A percentile compares a stretch with the other conserved stretches of the same genome.
These are phyloP conservation scores for Drosophila santomea DNA, from an alignment of 1,140 invertebrate genomes.

Conservation along the genomic window DNA sequence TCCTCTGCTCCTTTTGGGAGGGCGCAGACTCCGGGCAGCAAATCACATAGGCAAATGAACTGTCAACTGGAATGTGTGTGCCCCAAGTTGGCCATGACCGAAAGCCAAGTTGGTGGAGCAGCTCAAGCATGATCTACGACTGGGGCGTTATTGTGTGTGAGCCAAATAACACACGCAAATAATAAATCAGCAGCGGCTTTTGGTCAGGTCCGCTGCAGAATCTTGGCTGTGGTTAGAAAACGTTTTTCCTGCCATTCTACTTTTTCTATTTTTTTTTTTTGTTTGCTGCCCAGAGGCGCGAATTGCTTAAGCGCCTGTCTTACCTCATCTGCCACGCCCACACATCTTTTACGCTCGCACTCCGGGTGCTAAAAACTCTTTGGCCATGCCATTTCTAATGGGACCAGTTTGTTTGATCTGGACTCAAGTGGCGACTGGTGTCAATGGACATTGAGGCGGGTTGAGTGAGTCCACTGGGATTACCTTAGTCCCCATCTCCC, in stretches of 20 bases:
- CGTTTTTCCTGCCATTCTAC: conserved; percentile 56
- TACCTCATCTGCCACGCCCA: conserved; percentile 66
- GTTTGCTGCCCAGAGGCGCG: conserved; percentile 36
- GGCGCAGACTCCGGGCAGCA: conserved; percentile 33
- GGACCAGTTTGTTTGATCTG: conserved; percentile 45
- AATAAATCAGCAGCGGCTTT: conserved; percentile 64
- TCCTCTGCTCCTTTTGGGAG: background rate
- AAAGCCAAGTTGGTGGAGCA: conserved; percentile 6
- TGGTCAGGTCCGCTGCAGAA: conserved; percentile 5
- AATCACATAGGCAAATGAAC: conserved; percentile 77
- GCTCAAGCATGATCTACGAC: conserved; percentile 62
- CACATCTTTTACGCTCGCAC: conserved; percentile 59
- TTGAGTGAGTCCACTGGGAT: conserved; percentile 5
- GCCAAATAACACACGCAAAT: conserved; percentile 74
- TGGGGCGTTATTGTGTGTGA: conserved; percentile 64
- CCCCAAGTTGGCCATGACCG: conserved; percentile 14
- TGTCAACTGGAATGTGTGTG: conserved; percentile 76
- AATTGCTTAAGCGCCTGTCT: conserved; percentile 34
- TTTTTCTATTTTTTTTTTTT: conserved; percentile 31
- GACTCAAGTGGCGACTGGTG: conserved; percentile 21
- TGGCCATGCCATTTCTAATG: conserved; percentile 39
- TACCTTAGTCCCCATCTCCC: background rate
- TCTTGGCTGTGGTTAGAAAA: conserved; percentile 58
- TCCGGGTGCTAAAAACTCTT: conserved; percentile 17
- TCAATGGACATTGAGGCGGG: conserved; percentile 35